Conservation (phyloP, 2,888 invertebrate genomes). For the Mayetiola destructor region DNA sequence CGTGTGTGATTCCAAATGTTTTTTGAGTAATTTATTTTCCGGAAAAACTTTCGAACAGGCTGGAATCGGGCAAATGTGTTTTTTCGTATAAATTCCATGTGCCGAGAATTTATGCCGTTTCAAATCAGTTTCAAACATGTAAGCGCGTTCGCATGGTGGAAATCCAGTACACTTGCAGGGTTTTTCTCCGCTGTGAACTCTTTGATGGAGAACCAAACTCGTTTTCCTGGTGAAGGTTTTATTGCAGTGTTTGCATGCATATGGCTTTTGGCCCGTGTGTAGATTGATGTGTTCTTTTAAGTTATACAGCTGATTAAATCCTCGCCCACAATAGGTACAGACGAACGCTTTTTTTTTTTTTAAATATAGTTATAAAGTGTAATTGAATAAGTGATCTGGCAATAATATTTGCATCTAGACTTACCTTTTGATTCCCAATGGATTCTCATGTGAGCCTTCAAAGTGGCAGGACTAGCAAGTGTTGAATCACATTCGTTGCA, state of each 20-base stretch:
- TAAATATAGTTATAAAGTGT: no score
- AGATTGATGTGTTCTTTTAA: background rate
- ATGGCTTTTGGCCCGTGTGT: background rate
- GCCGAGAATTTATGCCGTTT: background rate
- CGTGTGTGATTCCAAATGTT: background rate
- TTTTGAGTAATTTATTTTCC: background rate
- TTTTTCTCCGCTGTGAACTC: background rate
- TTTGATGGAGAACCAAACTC: background rate
- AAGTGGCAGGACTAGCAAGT: background rate
- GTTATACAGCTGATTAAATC: background rate
- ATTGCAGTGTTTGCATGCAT: background rate
- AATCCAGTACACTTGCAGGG: background rate
- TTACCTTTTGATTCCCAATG: no score
- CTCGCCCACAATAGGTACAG: slow-evolving; percentile 1
- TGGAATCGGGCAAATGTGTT: slow-evolving; percentile 1
- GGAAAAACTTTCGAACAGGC: background rate
- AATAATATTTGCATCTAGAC: no score
- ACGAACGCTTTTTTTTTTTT: background rate
- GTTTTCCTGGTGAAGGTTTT: background rate
- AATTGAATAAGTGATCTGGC: no score
- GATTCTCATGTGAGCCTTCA: background rate
- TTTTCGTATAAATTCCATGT: background rate
- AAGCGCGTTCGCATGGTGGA: background rate
- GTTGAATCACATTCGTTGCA: background rate
- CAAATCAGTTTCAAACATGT: slow-evolving; percentile 6